Evolutionary conservation across 2,797 vertebrate species (phyloP).

Genomic region (Balearica regulorum): DNA sequence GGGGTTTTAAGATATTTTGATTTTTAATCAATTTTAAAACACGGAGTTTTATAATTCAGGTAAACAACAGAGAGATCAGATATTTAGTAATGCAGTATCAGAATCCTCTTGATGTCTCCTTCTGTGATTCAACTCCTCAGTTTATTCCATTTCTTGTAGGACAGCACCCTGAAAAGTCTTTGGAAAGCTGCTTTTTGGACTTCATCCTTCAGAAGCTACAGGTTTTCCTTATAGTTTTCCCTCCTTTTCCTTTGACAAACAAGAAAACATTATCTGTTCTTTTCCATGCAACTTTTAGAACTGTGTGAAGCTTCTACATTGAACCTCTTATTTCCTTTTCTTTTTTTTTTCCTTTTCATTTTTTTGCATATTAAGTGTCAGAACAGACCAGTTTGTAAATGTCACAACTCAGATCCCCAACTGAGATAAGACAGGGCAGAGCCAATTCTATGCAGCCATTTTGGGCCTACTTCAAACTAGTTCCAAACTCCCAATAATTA

Average conservation of each 20-base stretch:
- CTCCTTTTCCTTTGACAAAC: neutral
- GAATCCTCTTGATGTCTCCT: neutral
- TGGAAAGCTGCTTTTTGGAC: neutral
- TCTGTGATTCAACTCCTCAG: neutral
- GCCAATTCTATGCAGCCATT: neutral
- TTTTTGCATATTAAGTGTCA: neutral
- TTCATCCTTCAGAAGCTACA: neutral
- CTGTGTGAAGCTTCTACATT: neutral
- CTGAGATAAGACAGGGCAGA: neutral
- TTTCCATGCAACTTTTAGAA: neutral
- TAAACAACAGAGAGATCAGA: neutral
- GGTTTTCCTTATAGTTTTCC: neutral
- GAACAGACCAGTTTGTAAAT: neutral
- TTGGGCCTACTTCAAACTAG: neutral
- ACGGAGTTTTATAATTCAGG: neutral
- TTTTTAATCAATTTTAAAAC: neutral
- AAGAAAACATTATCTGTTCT: neutral
- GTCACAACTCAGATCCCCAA: neutral
- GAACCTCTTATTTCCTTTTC: neutral
- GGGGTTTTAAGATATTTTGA: neutral
- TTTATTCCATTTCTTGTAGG: neutral
- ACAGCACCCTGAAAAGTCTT: neutral
- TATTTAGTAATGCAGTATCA: neutral
- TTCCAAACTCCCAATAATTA: neutral
- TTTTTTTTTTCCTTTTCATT: neutral